Base-by-base conservation (phyloP, 2,113 vertebrate species). In the Panthera tigris region DNA sequence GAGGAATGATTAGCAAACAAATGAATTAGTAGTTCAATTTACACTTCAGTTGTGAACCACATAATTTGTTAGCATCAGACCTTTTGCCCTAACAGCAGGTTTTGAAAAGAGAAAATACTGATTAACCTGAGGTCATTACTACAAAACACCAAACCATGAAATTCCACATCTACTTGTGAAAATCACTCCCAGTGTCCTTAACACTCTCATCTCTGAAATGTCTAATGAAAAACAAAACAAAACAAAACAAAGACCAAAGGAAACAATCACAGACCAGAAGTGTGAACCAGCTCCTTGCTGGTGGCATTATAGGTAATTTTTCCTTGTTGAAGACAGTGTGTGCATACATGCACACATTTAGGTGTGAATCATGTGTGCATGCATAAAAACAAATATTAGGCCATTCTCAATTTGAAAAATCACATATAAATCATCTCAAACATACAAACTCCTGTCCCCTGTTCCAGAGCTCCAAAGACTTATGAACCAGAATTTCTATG, bases 71-170 rank as follows among this genome's bases (percentile, higher is more conserved):
- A 94, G 52, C 57, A 81, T 94, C 71, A 48, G 73, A 68, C 36
- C 68, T 96, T 82, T 93, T 85, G 57, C 90, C 27, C 66, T 71
- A 87, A 92, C 50, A 80, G 93, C 57, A 92, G 65, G 41, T 92
- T 94, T 87, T 52, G 94, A 39, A 97, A 95, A 80, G 18, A 93
- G 57, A 92, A 97, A 95, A 92, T 14, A 76, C 76, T 78, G 76
- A 96, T 96, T 97, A 97, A 94, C 66, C 85, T 84, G 25, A 95
- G 50, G 91, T 96, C 50, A 92, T 76, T 94, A 87, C 57, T 66
- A 93, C 16, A 95, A 95, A 97, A 97, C 50, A 78, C 19, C 13
- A 66, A 94, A 91, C 78, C 7, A 16, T 61, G 39, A 97, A 97
- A 97, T 96, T 83, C 73, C 50, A 92, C 7, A 68, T 29, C 66